Base-by-base conservation (phyloP, 1,140 invertebrate species). In the Megalonaias nervosa region DNA sequence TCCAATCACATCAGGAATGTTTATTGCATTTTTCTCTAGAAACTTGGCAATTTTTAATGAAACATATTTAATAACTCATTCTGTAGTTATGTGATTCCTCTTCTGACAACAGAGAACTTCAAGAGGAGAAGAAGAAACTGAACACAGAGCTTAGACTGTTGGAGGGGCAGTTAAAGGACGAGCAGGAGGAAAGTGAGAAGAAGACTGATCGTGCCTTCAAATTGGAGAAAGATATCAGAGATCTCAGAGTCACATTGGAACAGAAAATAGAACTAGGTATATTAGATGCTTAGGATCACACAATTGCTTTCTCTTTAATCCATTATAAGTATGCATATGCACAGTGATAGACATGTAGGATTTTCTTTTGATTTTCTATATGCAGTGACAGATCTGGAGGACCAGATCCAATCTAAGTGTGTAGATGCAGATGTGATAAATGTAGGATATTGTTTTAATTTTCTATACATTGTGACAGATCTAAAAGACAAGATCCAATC, bases 361-460 rank as follows among this genome's bases (percentile, higher is more conserved):
- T 11, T 9, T 11, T 48, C 6, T 48, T 48, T 48, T 48, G 9
- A 48, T 48, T 48, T 48, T 48, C 38, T 9, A 59, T 62, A 57
- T 75, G 67, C 70, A 87, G 85, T 88, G n/a, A 75, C 70, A 23
- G 85, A 87, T 74, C 83, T 83, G 80, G 86, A 88, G 73, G 86
- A 84, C 56, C 85, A 84, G 74, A 31, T 86, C 60, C 67, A 78
- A 26, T 83, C 82, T 71, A 85, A 80, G 70, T 80, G 83, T 66
- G 67, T 79, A 9, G 84, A 88, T 64, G 79, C 84, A 31, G 5
- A 31, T 31, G 31, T 2, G 2, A 31, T 31, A 31, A 2, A 31
- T 31, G 31, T 31, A 48, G 38, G 6, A 48, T 5, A 9, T 11
- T 48, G 38, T 48, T 48, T 6, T 48, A 0, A 48, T 48, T 48